phyloP scores from a whole-genome alignment of 2,888 invertebrate genomes.

The Drosophila eohydei region DNA sequence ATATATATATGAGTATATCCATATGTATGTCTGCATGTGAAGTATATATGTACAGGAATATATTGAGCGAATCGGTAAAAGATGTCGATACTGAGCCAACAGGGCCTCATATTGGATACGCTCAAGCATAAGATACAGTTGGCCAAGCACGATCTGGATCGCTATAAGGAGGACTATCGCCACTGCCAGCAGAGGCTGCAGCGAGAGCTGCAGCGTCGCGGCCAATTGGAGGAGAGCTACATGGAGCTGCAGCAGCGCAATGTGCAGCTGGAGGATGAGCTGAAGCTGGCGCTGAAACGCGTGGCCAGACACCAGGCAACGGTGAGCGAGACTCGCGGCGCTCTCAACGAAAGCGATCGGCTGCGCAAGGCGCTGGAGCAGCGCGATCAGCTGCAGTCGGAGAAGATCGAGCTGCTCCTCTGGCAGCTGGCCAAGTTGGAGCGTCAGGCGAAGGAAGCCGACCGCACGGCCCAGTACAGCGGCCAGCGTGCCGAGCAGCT shows the following conservation, averaged over 20 bases:
- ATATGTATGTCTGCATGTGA: background rate
- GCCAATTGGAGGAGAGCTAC: slow-evolving; percentile 2
- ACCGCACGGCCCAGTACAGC: slow-evolving; percentile 16
- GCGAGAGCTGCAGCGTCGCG: slow-evolving; percentile 2
- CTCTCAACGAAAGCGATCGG: slow-evolving; percentile 8
- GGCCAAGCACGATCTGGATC: slow-evolving; percentile 20
- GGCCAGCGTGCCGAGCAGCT: slow-evolving; percentile 15
- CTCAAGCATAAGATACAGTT: slow-evolving; percentile 17
- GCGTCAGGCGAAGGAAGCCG: slow-evolving; percentile 14
- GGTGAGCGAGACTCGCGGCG: slow-evolving; percentile 5
- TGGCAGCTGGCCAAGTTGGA: slow-evolving; percentile 18
- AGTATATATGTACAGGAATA: background rate
- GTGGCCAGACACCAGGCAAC: background rate
- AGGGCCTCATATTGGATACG: slow-evolving; percentile 15
- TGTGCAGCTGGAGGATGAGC: slow-evolving; percentile 10
- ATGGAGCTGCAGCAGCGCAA: slow-evolving; percentile 8
- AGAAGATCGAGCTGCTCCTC: slow-evolving; percentile 29
- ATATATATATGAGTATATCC: background rate
- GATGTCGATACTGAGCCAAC: slow-evolving; percentile 2
- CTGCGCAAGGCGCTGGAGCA: slow-evolving; percentile 19
- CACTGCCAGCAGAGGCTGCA: slow-evolving; percentile 15
- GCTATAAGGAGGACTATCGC: slow-evolving; percentile 13
- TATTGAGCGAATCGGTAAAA: background rate
- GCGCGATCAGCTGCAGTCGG: slow-evolving; percentile 19
- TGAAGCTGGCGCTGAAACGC: slow-evolving; percentile 1